Percentiles rank a stretch among this genome's conserved stretches.
phyloP scores from a whole-genome alignment of 2,888 invertebrate species.

The Lasioglossum marginatum region DNA sequence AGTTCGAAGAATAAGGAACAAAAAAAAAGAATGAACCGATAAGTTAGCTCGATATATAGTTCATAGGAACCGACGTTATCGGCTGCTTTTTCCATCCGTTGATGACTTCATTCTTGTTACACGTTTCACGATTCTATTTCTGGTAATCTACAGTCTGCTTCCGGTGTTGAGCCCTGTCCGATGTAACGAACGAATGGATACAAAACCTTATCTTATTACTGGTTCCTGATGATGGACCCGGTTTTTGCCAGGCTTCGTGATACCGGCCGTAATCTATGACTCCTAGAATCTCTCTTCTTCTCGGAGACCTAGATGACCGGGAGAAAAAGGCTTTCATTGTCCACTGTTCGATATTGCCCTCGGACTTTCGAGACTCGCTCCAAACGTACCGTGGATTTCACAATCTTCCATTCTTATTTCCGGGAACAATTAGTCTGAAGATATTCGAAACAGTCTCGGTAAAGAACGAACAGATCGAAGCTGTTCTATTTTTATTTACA shows the following conservation, averaged over 20 bases:
- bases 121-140: slow-evolving; percentile 45
- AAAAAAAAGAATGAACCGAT: background rate
- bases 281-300: slow-evolving; percentile 36
- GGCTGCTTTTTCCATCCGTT: slow-evolving; percentile 18
- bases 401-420: background rate
- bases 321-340: slow-evolving; percentile 30
- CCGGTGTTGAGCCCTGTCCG: slow-evolving; percentile 53
- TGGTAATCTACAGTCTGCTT: slow-evolving; percentile 50
- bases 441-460: background rate
- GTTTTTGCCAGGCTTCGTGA: slow-evolving; percentile 57
- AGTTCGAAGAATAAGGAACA: background rate
- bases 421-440: background rate
- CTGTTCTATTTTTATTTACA: too few species aligned
- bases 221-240: slow-evolving; percentile 58
- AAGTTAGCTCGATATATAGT: background rate
- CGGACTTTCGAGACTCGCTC: background rate
- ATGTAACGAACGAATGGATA: slow-evolving; percentile 39
- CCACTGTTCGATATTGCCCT: background rate
- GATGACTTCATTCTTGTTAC: slow-evolving; percentile 22
- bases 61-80: slow-evolving; percentile 20
- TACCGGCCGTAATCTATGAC: slow-evolving; percentile 50
- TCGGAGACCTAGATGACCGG: slow-evolving; percentile 18
- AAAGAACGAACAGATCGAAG: background rate
- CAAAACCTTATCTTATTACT: slow-evolving; percentile 63
- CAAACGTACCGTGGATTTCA: background rate